Evolutionary conservation across 2,888 invertebrate species (phyloP).

Genomic region (Nineta flava): DNA sequence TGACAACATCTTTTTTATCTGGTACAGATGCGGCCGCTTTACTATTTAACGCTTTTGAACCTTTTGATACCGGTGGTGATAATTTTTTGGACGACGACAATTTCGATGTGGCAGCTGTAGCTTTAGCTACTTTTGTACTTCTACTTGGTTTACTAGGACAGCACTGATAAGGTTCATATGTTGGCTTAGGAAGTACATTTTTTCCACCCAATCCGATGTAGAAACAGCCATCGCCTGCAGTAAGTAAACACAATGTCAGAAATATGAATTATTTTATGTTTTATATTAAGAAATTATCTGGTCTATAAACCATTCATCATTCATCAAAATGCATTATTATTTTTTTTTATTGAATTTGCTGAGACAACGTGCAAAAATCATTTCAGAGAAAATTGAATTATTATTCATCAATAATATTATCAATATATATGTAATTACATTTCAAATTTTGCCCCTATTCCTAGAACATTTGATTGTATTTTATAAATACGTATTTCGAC

Average conservation of each 20-base stretch:
- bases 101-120: constrained; percentile 28
- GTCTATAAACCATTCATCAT: background rate
- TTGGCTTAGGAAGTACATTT: constrained; percentile 53
- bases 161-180: constrained; percentile 83
- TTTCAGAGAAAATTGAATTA: constrained; percentile 12
- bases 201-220: constrained; percentile 88
- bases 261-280: constrained; percentile 20
- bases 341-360: background rate
- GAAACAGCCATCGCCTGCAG: constrained; percentile 95
- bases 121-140: constrained; percentile 66
- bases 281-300: background rate
- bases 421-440: background rate
- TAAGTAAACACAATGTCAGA: constrained; percentile 76
- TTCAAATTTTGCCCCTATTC: too few species aligned
- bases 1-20: constrained; percentile 28
- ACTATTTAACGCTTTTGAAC: constrained; percentile 6
- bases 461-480: too few species aligned
- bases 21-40: constrained; percentile 9
- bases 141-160: constrained; percentile 73
- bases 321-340: background rate
- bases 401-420: background rate
- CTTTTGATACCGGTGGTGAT: background rate
- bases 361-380: constrained; percentile 12
- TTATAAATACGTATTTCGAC: too few species aligned
- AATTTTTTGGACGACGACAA: background rate